phyloP scores from a whole-genome alignment of 53 echinoderm and acorn worm genomes.

The Apostichopus leukothele region DNA sequence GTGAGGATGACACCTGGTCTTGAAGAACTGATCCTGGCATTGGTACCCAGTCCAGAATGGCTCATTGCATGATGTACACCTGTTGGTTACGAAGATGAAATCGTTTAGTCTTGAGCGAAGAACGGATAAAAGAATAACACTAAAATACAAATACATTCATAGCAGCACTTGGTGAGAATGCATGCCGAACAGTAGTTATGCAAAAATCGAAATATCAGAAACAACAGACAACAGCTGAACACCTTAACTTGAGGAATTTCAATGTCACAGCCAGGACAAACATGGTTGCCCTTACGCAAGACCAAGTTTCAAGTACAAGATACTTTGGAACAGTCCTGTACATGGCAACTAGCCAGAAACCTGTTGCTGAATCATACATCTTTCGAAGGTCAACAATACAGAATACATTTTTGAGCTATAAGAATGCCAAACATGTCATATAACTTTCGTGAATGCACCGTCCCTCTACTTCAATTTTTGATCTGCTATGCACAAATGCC shows the following conservation, averaged over 20 bases:
- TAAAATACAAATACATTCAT: background rate
- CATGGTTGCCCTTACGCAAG: no score
- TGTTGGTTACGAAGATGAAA: constrained; percentile 24
- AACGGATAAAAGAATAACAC: background rate
- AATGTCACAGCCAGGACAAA: no score
- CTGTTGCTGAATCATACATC: no score
- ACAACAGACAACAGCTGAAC: background rate
- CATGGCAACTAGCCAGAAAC: no score
- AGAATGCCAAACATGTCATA: background rate
- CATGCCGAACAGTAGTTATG: background rate
- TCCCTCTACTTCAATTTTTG: no score
- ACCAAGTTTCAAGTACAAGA: no score
- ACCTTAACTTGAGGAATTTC: no score
- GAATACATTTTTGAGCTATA: no score
- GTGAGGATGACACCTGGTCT: background rate
- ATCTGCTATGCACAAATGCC: no score
- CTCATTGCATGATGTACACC: constrained; percentile 43
- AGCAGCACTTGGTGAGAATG: background rate
- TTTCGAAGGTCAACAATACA: no score
- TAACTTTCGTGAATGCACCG: no score
- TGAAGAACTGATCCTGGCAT: background rate
- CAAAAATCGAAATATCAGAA: background rate
- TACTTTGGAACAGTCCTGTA: no score
- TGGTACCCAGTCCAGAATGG: background rate
- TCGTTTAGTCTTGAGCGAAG: constrained; percentile 16